A percentile compares a stretch with the other conserved stretches of the same genome.
phyloP scores from a whole-genome alignment of 2,888 invertebrate species.

The Xiphydria camelus region DNA sequence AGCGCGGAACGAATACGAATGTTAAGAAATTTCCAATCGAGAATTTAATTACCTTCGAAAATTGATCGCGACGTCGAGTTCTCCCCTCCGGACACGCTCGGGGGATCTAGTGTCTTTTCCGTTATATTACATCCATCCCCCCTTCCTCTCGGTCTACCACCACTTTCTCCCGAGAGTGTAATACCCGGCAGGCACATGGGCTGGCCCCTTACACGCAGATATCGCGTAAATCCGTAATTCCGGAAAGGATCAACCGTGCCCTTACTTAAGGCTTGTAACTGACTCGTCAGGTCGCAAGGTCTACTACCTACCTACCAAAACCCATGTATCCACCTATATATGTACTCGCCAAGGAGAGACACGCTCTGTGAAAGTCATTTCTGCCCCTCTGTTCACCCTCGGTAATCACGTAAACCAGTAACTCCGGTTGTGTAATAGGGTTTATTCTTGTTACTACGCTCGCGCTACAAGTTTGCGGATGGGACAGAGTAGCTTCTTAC shows the following conservation, averaged over 20 bases:
- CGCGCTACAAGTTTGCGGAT: too few species aligned
- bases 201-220: slow-evolving; percentile 17
- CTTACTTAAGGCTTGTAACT: slow-evolving; percentile 23
- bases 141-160: neutral
- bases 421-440: too few species aligned
- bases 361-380: too few species aligned
- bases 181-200: slow-evolving; percentile 27
- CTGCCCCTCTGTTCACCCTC: too few species aligned
- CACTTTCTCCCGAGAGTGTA: slow-evolving; percentile 10
- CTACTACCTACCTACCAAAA: too few species aligned
- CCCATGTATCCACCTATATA: too few species aligned
- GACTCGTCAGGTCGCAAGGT: slow-evolving; percentile 21
- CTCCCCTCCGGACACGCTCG: slow-evolving; percentile 15
- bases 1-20: too few species aligned
- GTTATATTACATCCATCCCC: slow-evolving; percentile 5
- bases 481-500: too few species aligned
- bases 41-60: slow-evolving; percentile 7
- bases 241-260: slow-evolving; percentile 11
- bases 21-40: neutral
- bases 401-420: too few species aligned
- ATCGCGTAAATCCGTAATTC: slow-evolving; percentile 28
- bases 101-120: slow-evolving; percentile 11
- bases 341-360: too few species aligned
- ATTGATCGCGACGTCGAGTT: slow-evolving; percentile 15
- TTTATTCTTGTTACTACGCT: too few species aligned